These are phyloP conservation scores for Phocoena sinus DNA, from an alignment of 2,113 vertebrate species.

Conservation along the genomic window DNA sequence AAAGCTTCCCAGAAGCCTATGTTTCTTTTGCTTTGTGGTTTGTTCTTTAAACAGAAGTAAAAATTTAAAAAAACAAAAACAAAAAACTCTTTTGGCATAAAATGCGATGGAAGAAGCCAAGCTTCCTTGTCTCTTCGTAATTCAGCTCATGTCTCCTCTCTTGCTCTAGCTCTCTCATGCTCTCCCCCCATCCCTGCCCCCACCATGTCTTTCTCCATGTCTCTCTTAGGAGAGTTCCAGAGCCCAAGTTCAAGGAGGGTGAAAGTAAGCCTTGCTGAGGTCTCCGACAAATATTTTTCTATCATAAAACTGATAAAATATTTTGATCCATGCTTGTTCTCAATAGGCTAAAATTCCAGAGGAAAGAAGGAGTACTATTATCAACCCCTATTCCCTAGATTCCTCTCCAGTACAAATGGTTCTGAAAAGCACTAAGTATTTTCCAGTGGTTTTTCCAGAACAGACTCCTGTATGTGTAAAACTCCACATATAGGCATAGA, in stretches of 20 bases:
- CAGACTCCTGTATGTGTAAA: neutral
- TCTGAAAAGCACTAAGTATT: neutral
- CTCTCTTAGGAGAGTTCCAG: neutral
- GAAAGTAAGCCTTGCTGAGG: neutral
- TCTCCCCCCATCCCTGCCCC: rapidly evolving
- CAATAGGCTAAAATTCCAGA: neutral
- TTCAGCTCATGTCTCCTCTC: neutral
- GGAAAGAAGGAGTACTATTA: neutral
- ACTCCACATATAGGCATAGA: neutral
- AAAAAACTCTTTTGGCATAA: neutral
- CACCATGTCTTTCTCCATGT: neutral
- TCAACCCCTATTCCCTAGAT: neutral
- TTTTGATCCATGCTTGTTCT: neutral
- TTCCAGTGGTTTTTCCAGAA: neutral
- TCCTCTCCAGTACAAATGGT: neutral
- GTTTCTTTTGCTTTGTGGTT: neutral
- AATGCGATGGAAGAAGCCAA: neutral
- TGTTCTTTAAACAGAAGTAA: neutral
- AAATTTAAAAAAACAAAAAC: neutral
- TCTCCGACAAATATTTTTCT: neutral
- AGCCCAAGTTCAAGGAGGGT: neutral
- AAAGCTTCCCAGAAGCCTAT: neutral
- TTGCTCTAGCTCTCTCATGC: rapidly evolving
- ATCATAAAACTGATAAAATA: neutral
- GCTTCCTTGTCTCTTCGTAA: neutral